Evolutionary conservation across 1,140 invertebrate species (phyloP).

Genomic region (Phymastichus coffea): DNA sequence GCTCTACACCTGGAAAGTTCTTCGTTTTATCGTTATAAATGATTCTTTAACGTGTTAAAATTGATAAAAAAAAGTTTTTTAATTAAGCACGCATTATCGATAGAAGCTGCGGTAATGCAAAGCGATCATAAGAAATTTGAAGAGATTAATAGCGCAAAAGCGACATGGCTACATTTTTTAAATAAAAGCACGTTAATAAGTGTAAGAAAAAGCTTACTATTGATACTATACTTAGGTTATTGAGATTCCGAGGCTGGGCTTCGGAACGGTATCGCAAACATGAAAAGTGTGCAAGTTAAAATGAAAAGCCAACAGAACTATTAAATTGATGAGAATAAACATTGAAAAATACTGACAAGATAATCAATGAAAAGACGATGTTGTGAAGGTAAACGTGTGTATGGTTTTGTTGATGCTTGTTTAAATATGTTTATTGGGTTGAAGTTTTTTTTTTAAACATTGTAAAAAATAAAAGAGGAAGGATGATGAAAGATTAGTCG

Average conservation of each 20-base stretch:
- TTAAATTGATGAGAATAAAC: slow-evolving; percentile 21
- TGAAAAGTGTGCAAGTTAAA: slow-evolving; percentile 27
- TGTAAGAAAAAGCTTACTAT: too few relatives aligned
- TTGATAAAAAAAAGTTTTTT: slow-evolving; percentile 13
- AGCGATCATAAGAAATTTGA: slow-evolving; percentile 10
- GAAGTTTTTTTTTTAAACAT: slow-evolving; percentile 33
- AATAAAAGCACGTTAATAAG: slow-evolving; percentile 12
- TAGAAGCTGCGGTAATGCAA: slow-evolving; percentile 1
- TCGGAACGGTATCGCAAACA: slow-evolving; percentile 39
- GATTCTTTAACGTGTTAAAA: slow-evolving; percentile 15
- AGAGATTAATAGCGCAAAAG: slow-evolving; percentile 13
- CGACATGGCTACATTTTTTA: slow-evolving; percentile 7
- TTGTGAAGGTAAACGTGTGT: slow-evolving; percentile 34
- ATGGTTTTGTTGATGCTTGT: slow-evolving; percentile 45
- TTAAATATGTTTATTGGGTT: slow-evolving; percentile 43
- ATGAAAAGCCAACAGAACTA: slow-evolving; percentile 19
- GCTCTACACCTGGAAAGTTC: slow-evolving; percentile 9
- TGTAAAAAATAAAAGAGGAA: slow-evolving; percentile 28
- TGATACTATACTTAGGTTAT: too few relatives aligned
- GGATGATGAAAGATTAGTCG: slow-evolving; percentile 1
- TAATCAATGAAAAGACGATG: slow-evolving; percentile 27
- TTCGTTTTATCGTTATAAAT: slow-evolving; percentile 12
- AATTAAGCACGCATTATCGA: not conserved
- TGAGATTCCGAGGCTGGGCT: slow-evolving; percentile 47
- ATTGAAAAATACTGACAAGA: slow-evolving; percentile 27